Conservation (phyloP, 2,797 vertebrate genomes). For the Coregonus sp. region DNA sequence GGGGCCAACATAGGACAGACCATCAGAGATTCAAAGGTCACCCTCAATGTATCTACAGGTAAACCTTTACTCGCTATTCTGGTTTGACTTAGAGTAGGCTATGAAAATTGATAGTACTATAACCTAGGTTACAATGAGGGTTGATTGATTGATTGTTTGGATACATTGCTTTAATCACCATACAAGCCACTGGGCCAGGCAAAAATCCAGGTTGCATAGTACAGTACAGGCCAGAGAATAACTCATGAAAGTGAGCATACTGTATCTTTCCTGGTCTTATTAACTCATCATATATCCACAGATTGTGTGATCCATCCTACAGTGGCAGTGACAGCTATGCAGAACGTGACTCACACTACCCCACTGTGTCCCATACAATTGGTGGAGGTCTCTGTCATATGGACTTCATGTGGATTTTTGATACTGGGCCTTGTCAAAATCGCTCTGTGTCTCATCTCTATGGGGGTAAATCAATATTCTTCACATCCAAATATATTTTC, state of each 20-base stretch:
- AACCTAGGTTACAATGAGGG: too few species aligned
- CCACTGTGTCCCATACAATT: accelerated
- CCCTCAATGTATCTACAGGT: constrained; percentile 44
- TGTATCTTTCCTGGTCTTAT: background rate
- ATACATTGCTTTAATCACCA: too few species aligned
- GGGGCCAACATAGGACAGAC: constrained; percentile 39
- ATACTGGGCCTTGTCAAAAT: constrained; percentile 55
- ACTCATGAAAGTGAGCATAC: too few species aligned
- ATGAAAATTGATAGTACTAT: too few species aligned
- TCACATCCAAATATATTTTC: background rate
- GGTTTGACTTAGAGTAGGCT: too few species aligned
- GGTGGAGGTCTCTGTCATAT: constrained; percentile 36
- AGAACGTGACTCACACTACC: background rate
- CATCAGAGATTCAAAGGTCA: constrained; percentile 7
- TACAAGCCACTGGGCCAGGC: too few species aligned
- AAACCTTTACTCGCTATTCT: background rate
- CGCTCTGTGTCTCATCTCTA: constrained; percentile 37
- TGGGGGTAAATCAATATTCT: constrained; percentile 59
- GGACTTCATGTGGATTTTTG: constrained; percentile 37
- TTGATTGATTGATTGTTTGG: too few species aligned
- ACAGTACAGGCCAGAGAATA: too few species aligned
- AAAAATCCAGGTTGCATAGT: too few species aligned
- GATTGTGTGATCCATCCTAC: constrained; percentile 39
- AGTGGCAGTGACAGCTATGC: background rate
- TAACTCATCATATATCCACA: constrained; percentile 26